Evolutionary conservation across 2,888 invertebrate species (phyloP).

Genomic region (Phrixothrix hirtus): DNA sequence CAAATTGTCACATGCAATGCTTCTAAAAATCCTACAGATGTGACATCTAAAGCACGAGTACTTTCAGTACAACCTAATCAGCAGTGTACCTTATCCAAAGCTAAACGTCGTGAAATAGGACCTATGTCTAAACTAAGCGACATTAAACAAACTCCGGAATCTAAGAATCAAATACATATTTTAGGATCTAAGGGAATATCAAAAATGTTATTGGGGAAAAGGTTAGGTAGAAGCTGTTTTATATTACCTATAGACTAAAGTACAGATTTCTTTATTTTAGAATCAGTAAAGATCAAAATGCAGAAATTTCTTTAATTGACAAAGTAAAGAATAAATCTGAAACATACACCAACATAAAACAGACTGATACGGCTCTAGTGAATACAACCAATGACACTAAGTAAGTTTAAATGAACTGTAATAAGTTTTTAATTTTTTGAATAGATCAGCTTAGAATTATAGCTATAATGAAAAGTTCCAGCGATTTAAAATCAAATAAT

Average conservation of each 20-base stretch:
- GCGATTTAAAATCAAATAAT: conserved; percentile 31
- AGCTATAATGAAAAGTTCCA: conserved; percentile 38
- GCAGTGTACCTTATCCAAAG: background rate
- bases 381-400: conserved; percentile 31
- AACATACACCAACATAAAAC: background rate
- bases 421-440: conserved; percentile 39
- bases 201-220: conserved; percentile 4
- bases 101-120: background rate
- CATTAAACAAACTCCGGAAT: background rate
- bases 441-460: conserved; percentile 58
- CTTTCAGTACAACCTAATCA: background rate
- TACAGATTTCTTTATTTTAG: too few relatives aligned
- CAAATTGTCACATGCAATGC: background rate
- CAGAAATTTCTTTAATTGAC: background rate
- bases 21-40: background rate
- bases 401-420: conserved; percentile 30
- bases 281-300: background rate
- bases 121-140: background rate
- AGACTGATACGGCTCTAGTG: background rate
- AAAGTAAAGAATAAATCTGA: background rate
- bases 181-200: conserved; percentile 19
- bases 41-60: background rate
- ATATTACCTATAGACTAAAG: too few relatives aligned
- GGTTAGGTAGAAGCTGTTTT: too few relatives aligned
- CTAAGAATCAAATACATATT: conserved; percentile 13